These are phyloP conservation scores for Clivina fossor DNA, from an alignment of 2,888 invertebrate genomes.

Conservation along the genomic window DNA sequence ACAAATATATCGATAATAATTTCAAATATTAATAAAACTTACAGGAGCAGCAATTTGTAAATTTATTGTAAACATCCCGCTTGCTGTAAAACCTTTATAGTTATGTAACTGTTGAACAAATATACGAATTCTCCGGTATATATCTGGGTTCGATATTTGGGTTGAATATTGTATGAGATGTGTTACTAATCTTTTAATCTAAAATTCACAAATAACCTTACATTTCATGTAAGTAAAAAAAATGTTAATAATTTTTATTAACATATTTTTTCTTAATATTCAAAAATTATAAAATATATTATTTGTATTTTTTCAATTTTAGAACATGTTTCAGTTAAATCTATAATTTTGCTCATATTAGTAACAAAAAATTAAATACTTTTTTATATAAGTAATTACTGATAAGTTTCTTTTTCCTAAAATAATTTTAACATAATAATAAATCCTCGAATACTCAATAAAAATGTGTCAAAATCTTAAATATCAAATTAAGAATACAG, in stretches of 20 bases:
- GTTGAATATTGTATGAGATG: conserved; percentile 51
- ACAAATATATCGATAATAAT: neutral
- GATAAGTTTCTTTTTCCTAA: too few relatives aligned
- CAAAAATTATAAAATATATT: too few relatives aligned
- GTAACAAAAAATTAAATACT: too few relatives aligned
- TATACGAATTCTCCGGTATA: conserved; percentile 50
- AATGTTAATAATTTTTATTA: neutral
- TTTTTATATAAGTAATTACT: too few relatives aligned
- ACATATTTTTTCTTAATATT: too few relatives aligned
- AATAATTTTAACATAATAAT: too few relatives aligned
- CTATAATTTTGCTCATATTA: too few relatives aligned
- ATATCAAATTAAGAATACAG: too few relatives aligned
- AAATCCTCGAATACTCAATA: too few relatives aligned
- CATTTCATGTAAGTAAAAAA: neutral
- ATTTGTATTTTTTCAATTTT: too few relatives aligned
- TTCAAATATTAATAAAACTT: conserved; percentile 36
- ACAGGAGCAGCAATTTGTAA: conserved; percentile 51
- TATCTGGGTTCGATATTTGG: conserved; percentile 45
- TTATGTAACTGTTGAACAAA: conserved; percentile 51
- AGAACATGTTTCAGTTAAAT: too few relatives aligned
- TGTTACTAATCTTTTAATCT: conserved; percentile 48
- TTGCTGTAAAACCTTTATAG: conserved; percentile 49
- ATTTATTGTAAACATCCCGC: conserved; percentile 51
- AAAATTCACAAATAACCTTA: conserved; percentile 29
- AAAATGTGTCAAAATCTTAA: too few relatives aligned